Base-by-base conservation (phyloP, 2,113 vertebrate genomes). In the Aptenodytes forsteri region DNA sequence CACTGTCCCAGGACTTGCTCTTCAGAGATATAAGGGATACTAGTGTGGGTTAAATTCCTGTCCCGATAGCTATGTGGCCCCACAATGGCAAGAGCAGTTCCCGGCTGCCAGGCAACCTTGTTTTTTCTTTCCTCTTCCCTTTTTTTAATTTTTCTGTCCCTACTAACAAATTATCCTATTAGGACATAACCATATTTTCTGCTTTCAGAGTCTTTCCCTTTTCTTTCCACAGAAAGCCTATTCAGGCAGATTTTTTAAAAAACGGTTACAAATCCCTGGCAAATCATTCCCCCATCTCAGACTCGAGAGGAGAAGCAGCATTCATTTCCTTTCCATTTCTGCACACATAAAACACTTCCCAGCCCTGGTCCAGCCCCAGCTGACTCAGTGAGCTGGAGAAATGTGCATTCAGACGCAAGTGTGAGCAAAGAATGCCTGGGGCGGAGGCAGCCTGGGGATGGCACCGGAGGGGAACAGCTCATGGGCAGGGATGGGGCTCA, bases 301-400 rank as follows among this genome's bases (percentile, higher is more conserved):
- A 87, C 61, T 19, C 6, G 49, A 79, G 96, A 85, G 83, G 83
- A 93, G 88, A 40, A 89, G 84, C 84, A 82, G 89, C 71, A 76
- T 47, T 89, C 93, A 82, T 95, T 93, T 96, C 93, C 89, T 84
- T 52, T 81, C 81, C 56, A 11, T 85, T 88, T 65, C 90, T 93
- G 90, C 83, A 75, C 20, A 32, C 55, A 47, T 92, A 59, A 85
- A 88, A 30, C 70, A 67, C 67, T 93, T 82, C 56, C 77, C 65
- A 73, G 79, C 75, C 69, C 83, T 64, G 49, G 49, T 64, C 70
- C 81, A 55, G 83, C 77, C 87, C 80, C 38, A n/a, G 85, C 85
- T 86, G 91, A 61, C 71, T 65, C 88, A 42, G 71, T 27, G 69
- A 93, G 44, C 83, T 82, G 87, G 55, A 89, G 87, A 55, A 47